Evolutionary conservation across 1,140 invertebrate genomes (phyloP), one percentile per base, ranked within the genome.

Genomic region (Calosoma granatense): DNA sequence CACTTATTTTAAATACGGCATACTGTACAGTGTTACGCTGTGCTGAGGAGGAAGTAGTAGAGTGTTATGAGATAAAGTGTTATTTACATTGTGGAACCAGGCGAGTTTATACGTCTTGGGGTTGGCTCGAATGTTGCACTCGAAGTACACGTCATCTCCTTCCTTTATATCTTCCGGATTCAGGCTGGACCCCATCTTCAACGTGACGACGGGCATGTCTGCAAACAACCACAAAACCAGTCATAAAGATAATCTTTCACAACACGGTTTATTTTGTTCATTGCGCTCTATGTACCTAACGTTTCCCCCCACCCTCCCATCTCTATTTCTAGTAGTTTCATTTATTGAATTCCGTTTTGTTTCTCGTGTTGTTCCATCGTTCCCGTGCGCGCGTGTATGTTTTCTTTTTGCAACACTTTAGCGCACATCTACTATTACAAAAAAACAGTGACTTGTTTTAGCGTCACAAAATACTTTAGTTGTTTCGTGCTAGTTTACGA

Each of bases 21-120:
- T n/a, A n/a, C n/a, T n/a, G n/a, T n/a, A n/a, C n/a, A n/a, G n/a
- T n/a, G n/a, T n/a, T n/a, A n/a, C n/a, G n/a, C n/a, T n/a, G n/a
- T n/a, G n/a, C n/a, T n/a, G n/a, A n/a, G n/a, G n/a, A n/a, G n/a
- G n/a, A n/a, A n/a, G n/a, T n/a, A n/a, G n/a, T n/a, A n/a, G n/a
- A n/a, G n/a, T n/a, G n/a, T n/a, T n/a, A n/a, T 36, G 26, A 36
- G 26, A 36, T 36, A 36, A 36, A n/a, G 17, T 47, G 6, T 3
- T 59, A 80, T 86, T 87, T 78, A 90, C 89, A 63, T 88, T 85
- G 69, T 90, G 88, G 72, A 83, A 90, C 88, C 88, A 92, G 54
- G 85, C 81, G 53, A 91, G 80, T 65, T 87, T 84, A 67, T 88
- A 86, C 12, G 82, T 81, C 66, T 85, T 87, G 0, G 89, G 89